Conservation (phyloP, 2,888 invertebrate species). For the Molorchus minor region DNA sequence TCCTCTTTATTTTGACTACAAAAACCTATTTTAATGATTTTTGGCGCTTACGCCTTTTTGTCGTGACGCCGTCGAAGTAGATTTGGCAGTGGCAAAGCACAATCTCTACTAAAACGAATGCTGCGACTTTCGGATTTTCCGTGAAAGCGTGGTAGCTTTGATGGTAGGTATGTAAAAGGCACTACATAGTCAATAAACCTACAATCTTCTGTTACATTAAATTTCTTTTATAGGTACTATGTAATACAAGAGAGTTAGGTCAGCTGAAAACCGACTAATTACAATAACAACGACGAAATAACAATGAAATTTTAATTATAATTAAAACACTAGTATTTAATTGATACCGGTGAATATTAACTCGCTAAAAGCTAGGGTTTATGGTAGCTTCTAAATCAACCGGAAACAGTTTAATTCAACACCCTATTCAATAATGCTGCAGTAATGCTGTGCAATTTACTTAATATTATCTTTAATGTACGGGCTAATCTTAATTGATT, state of each 20-base stretch:
- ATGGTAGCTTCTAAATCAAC: conserved; percentile 12
- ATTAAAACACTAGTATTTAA: conserved; percentile 1
- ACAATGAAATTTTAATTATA: conserved; percentile 13
- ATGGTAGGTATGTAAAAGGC: too few relatives aligned
- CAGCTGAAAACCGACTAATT: not conserved
- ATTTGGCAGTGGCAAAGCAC: too few relatives aligned
- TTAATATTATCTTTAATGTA: conserved; percentile 10
- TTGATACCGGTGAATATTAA: conserved; percentile 5
- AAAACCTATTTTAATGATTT: too few relatives aligned
- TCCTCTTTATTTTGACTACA: too few relatives aligned
- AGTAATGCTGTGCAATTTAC: conserved; percentile 11
- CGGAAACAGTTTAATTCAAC: conserved; percentile 3
- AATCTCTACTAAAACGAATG: too few relatives aligned
- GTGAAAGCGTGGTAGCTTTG: too few relatives aligned
- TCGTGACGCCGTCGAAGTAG: too few relatives aligned
- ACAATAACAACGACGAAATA: not conserved
- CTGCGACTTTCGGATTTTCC: too few relatives aligned
- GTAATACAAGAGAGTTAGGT: too few relatives aligned
- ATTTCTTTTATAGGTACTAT: too few relatives aligned
- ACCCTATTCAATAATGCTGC: conserved; percentile 6
- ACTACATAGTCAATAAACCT: conserved; percentile 7
- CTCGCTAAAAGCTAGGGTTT: conserved; percentile 3
- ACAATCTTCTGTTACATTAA: not conserved
- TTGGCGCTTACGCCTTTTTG: too few relatives aligned
- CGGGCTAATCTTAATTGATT: conserved; percentile 8